phyloP scores from a whole-genome alignment of 2,888 invertebrate genomes.

The Agrochola lychnidis region DNA sequence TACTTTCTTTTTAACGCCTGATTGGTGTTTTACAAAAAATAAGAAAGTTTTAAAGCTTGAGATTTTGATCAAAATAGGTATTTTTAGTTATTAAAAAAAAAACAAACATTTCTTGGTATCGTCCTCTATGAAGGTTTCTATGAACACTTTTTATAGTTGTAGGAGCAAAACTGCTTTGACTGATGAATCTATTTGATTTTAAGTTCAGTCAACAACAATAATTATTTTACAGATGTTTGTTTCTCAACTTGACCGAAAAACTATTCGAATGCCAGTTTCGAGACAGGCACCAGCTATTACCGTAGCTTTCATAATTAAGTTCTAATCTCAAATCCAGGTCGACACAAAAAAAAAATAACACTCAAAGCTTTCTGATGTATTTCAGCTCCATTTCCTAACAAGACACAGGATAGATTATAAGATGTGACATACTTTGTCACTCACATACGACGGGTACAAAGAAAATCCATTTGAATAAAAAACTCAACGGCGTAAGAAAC shows the following conservation, averaged over 20 bases:
- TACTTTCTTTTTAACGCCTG: background rate
- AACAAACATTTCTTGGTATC: background rate
- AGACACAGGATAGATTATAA: constrained; percentile 6
- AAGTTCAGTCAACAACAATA: background rate
- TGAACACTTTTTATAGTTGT: background rate
- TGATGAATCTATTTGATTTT: background rate
- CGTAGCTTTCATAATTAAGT: constrained; percentile 14
- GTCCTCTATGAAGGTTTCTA: background rate
- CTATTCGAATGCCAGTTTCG: background rate
- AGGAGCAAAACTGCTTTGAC: background rate
- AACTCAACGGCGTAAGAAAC: constrained; percentile 34
- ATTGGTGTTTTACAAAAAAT: background rate
- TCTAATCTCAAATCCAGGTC: background rate
- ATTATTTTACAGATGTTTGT: background rate
- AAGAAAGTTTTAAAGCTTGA: background rate
- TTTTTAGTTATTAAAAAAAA: no score
- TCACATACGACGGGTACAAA: constrained; percentile 30
- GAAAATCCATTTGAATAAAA: constrained; percentile 54
- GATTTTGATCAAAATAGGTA: background rate
- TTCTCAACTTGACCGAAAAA: background rate
- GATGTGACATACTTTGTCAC: constrained; percentile 32
- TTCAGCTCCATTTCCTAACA: background rate
- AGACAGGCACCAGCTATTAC: background rate
- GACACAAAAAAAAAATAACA: background rate
- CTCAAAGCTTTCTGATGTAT: background rate